Evolutionary conservation across 92 coral and sea anemone genomes (phyloP).

Genomic region (Heliopora coerulea): DNA sequence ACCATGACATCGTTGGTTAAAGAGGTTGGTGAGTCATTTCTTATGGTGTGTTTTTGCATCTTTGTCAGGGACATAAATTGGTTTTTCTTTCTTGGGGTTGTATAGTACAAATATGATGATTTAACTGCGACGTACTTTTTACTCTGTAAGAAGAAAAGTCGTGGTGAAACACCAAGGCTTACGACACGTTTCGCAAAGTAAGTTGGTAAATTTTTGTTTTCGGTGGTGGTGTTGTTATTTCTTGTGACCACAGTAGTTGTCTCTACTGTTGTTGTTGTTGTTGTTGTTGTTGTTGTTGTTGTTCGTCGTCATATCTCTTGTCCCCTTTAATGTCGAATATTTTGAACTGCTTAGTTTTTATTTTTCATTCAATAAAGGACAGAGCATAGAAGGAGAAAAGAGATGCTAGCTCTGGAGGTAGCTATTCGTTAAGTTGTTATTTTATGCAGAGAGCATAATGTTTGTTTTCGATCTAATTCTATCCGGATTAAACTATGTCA

Average conservation of each 20-base stretch:
- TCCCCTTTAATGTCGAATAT: too few species aligned
- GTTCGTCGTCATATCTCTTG: too few species aligned
- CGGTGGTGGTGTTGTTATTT: too few species aligned
- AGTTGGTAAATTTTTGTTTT: slow-evolving; percentile 24
- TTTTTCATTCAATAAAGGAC: slow-evolving; percentile 13
- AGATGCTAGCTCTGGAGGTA: slow-evolving; percentile 31
- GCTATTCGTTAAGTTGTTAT: too few species aligned
- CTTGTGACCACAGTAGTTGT: background rate
- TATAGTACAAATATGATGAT: slow-evolving; percentile 83
- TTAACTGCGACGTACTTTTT: slow-evolving; percentile 80
- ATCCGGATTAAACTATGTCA: too few species aligned
- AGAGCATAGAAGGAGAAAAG: slow-evolving; percentile 16
- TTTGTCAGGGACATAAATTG: slow-evolving; percentile 1
- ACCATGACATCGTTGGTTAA: slow-evolving; percentile 59
- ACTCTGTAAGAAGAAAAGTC: slow-evolving; percentile 75
- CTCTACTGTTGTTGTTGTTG: too few species aligned
- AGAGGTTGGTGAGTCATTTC: slow-evolving; percentile 52
- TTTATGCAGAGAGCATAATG: too few species aligned
- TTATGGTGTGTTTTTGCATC: background rate
- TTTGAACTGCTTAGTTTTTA: too few species aligned
- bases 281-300: background rate
- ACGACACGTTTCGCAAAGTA: slow-evolving; percentile 75
- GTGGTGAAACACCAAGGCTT: slow-evolving; percentile 67
- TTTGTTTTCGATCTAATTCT: too few species aligned
- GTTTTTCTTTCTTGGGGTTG: background rate